A percentile compares a stretch with the other conserved stretches of the same genome.
These are phyloP conservation scores for Andricus curvator DNA, from an alignment of 2,888 invertebrate genomes.

Conservation along the genomic window DNA sequence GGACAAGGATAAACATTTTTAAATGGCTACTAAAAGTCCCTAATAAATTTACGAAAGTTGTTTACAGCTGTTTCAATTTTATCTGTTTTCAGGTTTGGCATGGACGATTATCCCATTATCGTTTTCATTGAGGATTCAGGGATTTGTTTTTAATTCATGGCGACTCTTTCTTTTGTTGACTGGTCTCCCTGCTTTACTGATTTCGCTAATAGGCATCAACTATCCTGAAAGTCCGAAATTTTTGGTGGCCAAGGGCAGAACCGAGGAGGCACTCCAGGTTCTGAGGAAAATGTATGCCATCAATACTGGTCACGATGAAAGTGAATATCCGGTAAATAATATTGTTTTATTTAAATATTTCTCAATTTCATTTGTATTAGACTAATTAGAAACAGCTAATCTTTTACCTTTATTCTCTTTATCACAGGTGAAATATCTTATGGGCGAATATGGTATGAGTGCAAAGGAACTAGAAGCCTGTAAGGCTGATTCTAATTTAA, in stretches of 20 bases:
- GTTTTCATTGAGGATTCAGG: constrained; percentile 64
- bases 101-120: constrained; percentile 84
- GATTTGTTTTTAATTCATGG: constrained; percentile 85
- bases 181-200: constrained; percentile 83
- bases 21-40: neutral
- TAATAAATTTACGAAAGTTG: neutral
- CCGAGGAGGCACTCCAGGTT: constrained; percentile 82
- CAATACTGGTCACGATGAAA: constrained; percentile 79
- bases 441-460: constrained; percentile 12
- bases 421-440: constrained; percentile 27
- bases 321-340: constrained; percentile 80
- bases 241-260: constrained; percentile 82
- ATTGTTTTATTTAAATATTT: neutral
- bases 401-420: neutral
- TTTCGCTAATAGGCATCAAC: constrained; percentile 80
- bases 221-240: constrained; percentile 91
- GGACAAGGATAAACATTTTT: neutral
- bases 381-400: neutral
- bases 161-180: constrained; percentile 85
- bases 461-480: constrained; percentile 42
- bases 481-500: constrained; percentile 45
- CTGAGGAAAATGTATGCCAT: constrained; percentile 82
- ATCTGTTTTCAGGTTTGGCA: constrained; percentile 81
- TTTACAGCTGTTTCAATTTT: neutral
- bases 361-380: neutral